These are phyloP conservation scores for Aphelenchoides bicaudatus DNA, from an alignment of 2,888 invertebrate species.

Conservation along the genomic window DNA sequence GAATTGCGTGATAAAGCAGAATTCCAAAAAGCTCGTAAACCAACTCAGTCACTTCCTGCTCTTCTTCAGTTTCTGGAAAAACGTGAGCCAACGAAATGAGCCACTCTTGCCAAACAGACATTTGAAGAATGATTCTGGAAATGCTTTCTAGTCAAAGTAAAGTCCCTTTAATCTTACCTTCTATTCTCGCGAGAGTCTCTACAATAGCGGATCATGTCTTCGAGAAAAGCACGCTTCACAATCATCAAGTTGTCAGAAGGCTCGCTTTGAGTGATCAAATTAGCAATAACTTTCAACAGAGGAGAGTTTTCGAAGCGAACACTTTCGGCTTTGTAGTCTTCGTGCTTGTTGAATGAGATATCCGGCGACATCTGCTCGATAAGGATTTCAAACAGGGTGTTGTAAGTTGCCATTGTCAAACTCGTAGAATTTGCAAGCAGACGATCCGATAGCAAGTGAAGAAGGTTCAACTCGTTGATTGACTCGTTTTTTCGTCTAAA, in stretches of 20 bases:
- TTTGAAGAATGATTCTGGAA: slow-evolving; percentile 81
- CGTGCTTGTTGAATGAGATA: slow-evolving; percentile 85
- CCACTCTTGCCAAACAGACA: slow-evolving; percentile 99
- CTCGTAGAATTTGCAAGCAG: slow-evolving; percentile 82
- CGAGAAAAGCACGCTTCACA: slow-evolving; percentile 86
- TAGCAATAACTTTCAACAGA: slow-evolving; percentile 94
- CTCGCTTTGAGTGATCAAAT: slow-evolving; percentile 90
- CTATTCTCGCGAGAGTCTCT: slow-evolving; percentile 95
- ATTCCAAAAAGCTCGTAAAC: slow-evolving; percentile 94
- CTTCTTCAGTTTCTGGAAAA: slow-evolving; percentile 72
- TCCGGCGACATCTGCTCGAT: slow-evolving; percentile 94
- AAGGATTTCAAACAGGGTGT: slow-evolving; percentile 90
- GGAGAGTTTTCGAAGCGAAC: slow-evolving; percentile 68
- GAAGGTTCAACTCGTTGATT: slow-evolving; percentile 96
- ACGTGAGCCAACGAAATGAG: slow-evolving; percentile 90
- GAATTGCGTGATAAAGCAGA: slow-evolving; percentile 95
- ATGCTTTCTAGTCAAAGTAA: slow-evolving; percentile 11
- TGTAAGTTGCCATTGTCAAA: slow-evolving; percentile 88
- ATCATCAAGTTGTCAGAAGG: slow-evolving; percentile 83
- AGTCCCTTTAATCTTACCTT: slow-evolving; percentile 28
- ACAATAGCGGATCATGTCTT: slow-evolving; percentile 95
- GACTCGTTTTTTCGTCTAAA: slow-evolving; percentile 93
- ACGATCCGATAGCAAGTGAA: slow-evolving; percentile 88
- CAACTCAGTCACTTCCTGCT: slow-evolving; percentile 84
- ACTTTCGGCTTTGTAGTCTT: slow-evolving; percentile 76